Percentiles rank a stretch among this genome's conserved stretches.
phyloP scores from a whole-genome alignment of 2,797 vertebrate species.

The Myiotriccus ornatus region DNA sequence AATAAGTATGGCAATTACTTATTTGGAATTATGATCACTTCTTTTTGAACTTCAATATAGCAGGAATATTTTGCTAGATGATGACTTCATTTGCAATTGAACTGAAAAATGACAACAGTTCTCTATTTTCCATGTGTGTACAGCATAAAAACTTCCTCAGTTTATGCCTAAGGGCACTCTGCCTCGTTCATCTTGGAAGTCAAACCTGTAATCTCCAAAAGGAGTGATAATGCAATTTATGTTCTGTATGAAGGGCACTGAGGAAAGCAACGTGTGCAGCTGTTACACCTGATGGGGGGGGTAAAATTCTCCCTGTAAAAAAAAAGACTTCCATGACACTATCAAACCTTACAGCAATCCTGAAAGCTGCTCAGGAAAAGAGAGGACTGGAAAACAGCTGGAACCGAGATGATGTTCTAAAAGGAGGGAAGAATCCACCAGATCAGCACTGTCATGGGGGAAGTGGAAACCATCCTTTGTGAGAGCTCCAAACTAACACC shows the following conservation, averaged over 20 bases:
- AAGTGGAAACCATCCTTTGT: background rate
- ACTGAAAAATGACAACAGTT: background rate
- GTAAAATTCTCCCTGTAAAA: background rate
- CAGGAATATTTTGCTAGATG: background rate
- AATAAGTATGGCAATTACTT: background rate
- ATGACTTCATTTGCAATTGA: background rate
- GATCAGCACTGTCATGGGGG: background rate
- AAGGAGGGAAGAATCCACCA: background rate
- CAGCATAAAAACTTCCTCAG: background rate
- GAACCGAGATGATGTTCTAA: background rate
- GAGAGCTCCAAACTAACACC: background rate
- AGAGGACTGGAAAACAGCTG: background rate
- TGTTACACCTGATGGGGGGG: background rate
- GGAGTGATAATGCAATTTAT: background rate
- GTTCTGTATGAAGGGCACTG: background rate
- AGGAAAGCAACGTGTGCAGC: background rate
- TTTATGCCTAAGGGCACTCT: background rate
- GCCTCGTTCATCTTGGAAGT: background rate
- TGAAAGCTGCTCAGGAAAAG: background rate
- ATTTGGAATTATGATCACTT: background rate
- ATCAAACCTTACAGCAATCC: background rate
- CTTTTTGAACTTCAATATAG: background rate
- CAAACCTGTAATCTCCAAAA: background rate
- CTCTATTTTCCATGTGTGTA: background rate
- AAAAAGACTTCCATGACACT: background rate